These are phyloP conservation scores for Nomia melanderi DNA, from an alignment of 1,140 invertebrate genomes.

Conservation along the genomic window DNA sequence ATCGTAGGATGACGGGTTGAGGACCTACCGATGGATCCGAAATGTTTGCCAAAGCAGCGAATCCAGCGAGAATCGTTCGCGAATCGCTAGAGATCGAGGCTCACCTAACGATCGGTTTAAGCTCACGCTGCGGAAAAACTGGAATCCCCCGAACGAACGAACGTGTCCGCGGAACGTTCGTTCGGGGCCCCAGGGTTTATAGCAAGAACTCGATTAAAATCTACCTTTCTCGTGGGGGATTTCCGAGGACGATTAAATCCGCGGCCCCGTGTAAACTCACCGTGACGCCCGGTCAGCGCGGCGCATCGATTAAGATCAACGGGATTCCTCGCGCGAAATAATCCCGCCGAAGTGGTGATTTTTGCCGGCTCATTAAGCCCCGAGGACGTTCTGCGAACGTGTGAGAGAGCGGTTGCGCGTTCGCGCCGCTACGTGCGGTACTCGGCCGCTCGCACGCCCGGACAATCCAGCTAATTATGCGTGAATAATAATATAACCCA, in stretches of 20 bases:
- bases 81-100: too few species aligned
- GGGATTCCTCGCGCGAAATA: conserved; percentile 46
- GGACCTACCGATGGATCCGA: too few species aligned
- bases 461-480: conserved; percentile 43
- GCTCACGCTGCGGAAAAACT: too few species aligned
- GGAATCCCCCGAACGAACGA: neutral
- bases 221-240: neutral
- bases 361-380: conserved; percentile 47
- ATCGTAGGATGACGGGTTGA: too few species aligned
- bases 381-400: conserved; percentile 19
- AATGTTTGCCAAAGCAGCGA: conserved; percentile 47
- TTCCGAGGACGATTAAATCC: neutral
- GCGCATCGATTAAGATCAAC: conserved; percentile 57
- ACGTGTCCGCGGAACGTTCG: too few species aligned
- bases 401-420: conserved; percentile 23
- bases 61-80: too few species aligned
- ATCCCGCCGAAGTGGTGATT: conserved; percentile 29
- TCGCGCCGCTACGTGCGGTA: conserved; percentile 7
- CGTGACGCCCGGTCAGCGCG: neutral
- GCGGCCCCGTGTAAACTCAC: neutral
- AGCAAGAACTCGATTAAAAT: neutral
- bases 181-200: too few species aligned
- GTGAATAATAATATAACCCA: conserved; percentile 52
- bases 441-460: neutral
- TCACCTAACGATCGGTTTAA: too few species aligned